Conservation (phyloP, 2,113 vertebrate genomes). For the Asarcornis scutulata region DNA sequence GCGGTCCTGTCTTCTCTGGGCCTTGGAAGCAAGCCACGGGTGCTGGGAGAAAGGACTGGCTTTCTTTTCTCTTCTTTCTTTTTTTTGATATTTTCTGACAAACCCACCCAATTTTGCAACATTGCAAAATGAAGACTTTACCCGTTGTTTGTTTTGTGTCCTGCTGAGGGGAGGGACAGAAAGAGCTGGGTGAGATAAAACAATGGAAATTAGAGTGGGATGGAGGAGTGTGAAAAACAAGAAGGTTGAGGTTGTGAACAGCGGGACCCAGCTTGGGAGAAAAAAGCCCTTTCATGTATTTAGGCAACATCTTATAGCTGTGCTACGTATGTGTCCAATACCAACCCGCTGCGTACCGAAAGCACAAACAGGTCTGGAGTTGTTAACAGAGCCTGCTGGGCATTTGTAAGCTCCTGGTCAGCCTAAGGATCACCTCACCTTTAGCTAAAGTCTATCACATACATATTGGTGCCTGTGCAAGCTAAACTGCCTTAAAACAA, state of each 20-base stretch:
- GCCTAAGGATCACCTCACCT: not conserved
- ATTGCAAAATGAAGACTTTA: constrained; percentile 41
- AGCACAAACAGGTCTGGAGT: not conserved
- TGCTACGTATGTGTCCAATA: fast-evolving
- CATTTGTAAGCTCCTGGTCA: not conserved
- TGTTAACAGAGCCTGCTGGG: not conserved
- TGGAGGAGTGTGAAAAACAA: constrained; percentile 22
- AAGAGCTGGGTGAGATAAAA: constrained; percentile 53
- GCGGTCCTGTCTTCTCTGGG: not conserved
- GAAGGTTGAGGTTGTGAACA: constrained; percentile 21
- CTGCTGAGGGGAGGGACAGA: constrained; percentile 41
- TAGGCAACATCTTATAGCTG: not conserved
- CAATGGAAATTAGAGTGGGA: constrained; percentile 50
- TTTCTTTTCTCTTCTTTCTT: not conserved
- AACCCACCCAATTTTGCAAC: constrained; percentile 46
- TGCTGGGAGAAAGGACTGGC: not conserved
- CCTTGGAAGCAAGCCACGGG: not conserved
- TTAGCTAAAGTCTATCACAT: not conserved
- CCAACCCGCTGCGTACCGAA: not conserved
- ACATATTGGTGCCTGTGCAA: fast-evolving
- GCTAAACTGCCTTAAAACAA: not conserved
- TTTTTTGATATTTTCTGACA: constrained; percentile 23
- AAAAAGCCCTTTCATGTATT: not conserved
- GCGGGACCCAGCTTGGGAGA: not conserved
- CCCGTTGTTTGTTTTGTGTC: not conserved